Base-by-base conservation (phyloP, 2,888 invertebrate genomes). In the Ferrisia virgata region DNA sequence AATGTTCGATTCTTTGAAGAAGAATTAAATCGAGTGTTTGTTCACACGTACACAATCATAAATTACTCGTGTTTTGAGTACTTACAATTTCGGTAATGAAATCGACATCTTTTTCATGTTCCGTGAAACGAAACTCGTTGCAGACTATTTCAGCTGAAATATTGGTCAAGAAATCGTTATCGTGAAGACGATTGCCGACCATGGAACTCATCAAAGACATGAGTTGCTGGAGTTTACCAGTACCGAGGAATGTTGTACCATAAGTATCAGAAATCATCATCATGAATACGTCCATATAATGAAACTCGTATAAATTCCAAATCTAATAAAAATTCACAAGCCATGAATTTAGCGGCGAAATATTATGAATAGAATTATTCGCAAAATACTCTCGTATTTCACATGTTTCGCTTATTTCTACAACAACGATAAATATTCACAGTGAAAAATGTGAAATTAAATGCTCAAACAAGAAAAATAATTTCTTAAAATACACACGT, bases 201-300 rank as follows among this genome's bases (percentile, higher is more conserved):
- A 81, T 83, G 0, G 85, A 85, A 53, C 85, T 82, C 79, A 85
- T 85, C n/a, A 85, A 79, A 25, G 85, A 85, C 58, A 85, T 85
- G 31, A 85, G 84, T 39, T 85, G 85, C 72, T 85, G 81, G 28
- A 85, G 85, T 81, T 85, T 85, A 31, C 85, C 85, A 25, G 85
- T 85, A 43, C 85, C 85, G 22, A 85, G 84, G 69, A 85, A 69
- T 58, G 85, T 85, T 40, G 85, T 85, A 13, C 85, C 85, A 69
- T 85, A 85, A 0, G 85, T 84, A 3, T 85, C 85, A 4, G 85
- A 85, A 79, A 85, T 84, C 85, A 85, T 85, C 85, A 85, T 85
- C 72, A 85, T 84, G 25, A 85, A 85, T 22, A 85, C 85, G 69
- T 85, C 85, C 85, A 85, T 85, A 79, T 84, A 85, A 82, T 85